Evolutionary conservation across 2,888 invertebrate species (phyloP), one percentile per base, ranked within the genome.

Genomic region (Heliothis peltigera): DNA sequence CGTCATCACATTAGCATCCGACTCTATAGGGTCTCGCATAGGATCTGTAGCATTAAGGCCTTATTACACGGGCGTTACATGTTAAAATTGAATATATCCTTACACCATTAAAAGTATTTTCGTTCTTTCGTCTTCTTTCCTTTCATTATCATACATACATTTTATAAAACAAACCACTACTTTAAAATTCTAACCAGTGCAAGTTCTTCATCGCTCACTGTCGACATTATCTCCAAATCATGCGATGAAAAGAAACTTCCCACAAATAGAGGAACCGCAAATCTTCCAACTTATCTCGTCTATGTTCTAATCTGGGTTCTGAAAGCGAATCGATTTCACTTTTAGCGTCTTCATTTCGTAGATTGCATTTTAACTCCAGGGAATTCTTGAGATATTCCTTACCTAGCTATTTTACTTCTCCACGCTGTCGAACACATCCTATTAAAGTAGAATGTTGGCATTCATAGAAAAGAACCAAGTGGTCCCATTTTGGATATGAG

Each of bases 331-430:
- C 42, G 25, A 28, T 2, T 61, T 61, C 21, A 54, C 42, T 62
- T 69, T 58, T 12, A 58, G 62, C 32, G 51, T 62, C 39, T 58
- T 61, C 44, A 68, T 71, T 74, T 43, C 32, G 51, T 68, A 71
- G 54, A 71, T 71, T 71, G 58, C 75, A 62, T 68, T 68, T 75
- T 52, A 69, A 55, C 58, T 58, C 51, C 0, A 7, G 54, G 47
- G 58, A 68, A 48, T 55, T 61, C 61, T 58, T 39, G 47, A 57
- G 39, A 71, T 68, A 75, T 71, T 58, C 51, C 32, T 51, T 35
- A 39, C 57, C 46, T 52, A 35, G n/a, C 46, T 65, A 54, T 52
- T 58, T 59, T 39, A 51, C 43, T 46, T 43, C 35, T 12, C 10
- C 21, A 54, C 39, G 22, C 35, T 60, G 43, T 74, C 43, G 52